A percentile compares a stretch with the other conserved stretches of the same genome.
Conservation (phyloP, 2,888 invertebrate genomes). For the Drosophila prostipennis region DNA sequence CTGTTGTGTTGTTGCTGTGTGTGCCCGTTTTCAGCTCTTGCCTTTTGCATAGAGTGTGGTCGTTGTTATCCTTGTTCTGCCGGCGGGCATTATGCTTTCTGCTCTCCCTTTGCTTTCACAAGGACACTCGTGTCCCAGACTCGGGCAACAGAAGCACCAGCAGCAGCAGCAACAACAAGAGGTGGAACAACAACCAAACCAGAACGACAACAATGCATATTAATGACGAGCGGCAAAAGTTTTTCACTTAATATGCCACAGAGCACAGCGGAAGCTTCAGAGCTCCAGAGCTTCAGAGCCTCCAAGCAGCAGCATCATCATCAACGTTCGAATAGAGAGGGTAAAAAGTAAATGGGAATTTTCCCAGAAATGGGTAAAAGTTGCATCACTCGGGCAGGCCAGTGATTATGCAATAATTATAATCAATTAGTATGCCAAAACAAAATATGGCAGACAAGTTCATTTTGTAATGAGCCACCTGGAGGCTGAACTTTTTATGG, state of each 20-base stretch:
- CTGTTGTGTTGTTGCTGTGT: slow-evolving; percentile 10
- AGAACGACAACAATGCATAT: slow-evolving; percentile 76
- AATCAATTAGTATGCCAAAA: slow-evolving; percentile 60
- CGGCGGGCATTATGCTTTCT: slow-evolving; percentile 35
- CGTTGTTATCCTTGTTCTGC: slow-evolving; percentile 44
- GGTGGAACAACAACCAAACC: slow-evolving; percentile 47
- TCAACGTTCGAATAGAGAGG: slow-evolving; percentile 3
- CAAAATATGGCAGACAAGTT: slow-evolving; percentile 63
- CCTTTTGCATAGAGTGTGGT: slow-evolving; percentile 37
- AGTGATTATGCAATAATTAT: slow-evolving; percentile 68
- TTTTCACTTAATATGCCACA: slow-evolving; percentile 77
- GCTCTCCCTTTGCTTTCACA: slow-evolving; percentile 39
- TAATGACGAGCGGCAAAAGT: slow-evolving; percentile 79
- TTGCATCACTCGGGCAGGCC: slow-evolving; percentile 46
- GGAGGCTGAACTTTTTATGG: slow-evolving; percentile 35
- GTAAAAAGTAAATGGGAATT: slow-evolving; percentile 27
- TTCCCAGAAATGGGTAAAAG: slow-evolving; percentile 48
- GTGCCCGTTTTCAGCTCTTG: slow-evolving; percentile 44
- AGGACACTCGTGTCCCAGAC: slow-evolving; percentile 54
- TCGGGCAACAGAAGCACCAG: background rate
- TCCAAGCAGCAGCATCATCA: background rate
- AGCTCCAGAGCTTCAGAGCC: slow-evolving; percentile 17
- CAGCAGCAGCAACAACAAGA: slow-evolving; percentile 29
- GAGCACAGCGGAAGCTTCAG: slow-evolving; percentile 34
- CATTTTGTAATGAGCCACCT: slow-evolving; percentile 62